phyloP scores from a whole-genome alignment of 2,113 vertebrate genomes.

The Mesembrinibis cayennensis region DNA sequence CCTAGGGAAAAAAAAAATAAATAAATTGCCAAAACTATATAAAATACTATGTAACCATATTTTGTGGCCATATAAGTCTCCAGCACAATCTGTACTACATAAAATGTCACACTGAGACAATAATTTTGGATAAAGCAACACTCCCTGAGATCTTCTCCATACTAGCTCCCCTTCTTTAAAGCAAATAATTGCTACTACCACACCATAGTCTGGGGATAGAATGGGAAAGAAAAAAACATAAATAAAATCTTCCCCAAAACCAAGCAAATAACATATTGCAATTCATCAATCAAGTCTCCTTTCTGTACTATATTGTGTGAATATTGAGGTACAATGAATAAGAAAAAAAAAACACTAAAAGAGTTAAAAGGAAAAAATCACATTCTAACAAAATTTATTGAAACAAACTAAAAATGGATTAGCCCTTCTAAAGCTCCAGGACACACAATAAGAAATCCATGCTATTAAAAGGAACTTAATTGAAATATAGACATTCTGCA shows the following conservation, averaged over 20 bases:
- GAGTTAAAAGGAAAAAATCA: not conserved
- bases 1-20: not conserved
- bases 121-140: not conserved
- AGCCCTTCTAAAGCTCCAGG: not conserved
- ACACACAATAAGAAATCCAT: not conserved
- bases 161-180: not conserved
- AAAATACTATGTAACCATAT: not conserved
- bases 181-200: not conserved
- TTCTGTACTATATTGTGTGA: rapidly evolving
- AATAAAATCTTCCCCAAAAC: not conserved
- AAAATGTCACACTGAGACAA: not conserved
- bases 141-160: not conserved
- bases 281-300: not conserved
- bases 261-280: not conserved
- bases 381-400: not conserved
- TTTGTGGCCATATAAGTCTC: not conserved
- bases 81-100: not conserved
- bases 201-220: not conserved
- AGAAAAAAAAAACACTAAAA: not conserved
- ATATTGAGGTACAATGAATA: not conserved
- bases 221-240: not conserved
- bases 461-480: not conserved
- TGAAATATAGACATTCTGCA: not conserved
- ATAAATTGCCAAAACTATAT: not conserved
- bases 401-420: not conserved